These are phyloP conservation scores for Toxonevra muliebris DNA, from an alignment of 2,888 invertebrate genomes.

Conservation along the genomic window DNA sequence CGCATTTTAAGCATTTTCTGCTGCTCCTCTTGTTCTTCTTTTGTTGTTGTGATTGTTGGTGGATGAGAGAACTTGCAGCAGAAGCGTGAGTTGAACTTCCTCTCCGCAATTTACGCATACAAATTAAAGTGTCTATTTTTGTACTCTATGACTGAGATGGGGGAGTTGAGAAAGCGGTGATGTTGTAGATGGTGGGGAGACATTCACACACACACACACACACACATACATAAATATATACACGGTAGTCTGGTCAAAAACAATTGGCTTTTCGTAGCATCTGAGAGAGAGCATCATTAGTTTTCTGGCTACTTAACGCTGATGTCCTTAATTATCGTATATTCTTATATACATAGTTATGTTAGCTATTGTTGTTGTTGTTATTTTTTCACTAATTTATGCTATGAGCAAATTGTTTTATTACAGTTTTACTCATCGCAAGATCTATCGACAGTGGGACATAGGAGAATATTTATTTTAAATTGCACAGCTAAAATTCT, in stretches of 20 bases:
- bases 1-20: constrained; percentile 10
- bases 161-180: no score
- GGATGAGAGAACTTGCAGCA: no score
- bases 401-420: constrained; percentile 33
- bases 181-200: no score
- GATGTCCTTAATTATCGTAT: constrained; percentile 62
- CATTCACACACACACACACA: no score
- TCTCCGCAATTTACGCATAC: neutral
- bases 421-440: constrained; percentile 19
- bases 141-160: no score
- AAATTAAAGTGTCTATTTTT: neutral
- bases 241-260: constrained; percentile 34
- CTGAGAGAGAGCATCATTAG: constrained; percentile 59
- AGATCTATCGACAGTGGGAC: no score
- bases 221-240: no score
- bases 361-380: neutral
- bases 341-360: constrained; percentile 8
- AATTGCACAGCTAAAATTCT: no score
- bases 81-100: no score
- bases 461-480: no score
- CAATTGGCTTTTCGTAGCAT: constrained; percentile 56
- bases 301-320: constrained; percentile 63
- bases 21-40: no score
- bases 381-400: constrained; percentile 27
- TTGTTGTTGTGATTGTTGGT: no score